Percentiles rank a stretch among this genome's conserved stretches.
Conservation (phyloP, 2,113 vertebrate species). For the Haplochromis vanheusdeni region DNA sequence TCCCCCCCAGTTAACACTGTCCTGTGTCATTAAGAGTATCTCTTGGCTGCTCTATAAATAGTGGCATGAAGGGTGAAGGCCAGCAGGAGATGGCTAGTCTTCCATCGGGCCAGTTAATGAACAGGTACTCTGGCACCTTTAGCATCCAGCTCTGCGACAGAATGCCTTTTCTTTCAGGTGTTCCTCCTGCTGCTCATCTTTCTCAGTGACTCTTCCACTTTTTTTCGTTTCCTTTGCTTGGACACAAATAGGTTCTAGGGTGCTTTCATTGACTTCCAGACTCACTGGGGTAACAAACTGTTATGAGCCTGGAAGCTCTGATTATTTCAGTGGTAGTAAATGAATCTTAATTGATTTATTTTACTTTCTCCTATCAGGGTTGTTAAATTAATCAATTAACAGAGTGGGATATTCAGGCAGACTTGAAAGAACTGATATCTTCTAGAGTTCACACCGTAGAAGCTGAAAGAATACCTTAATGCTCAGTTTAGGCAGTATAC, state of each 20-base stretch:
- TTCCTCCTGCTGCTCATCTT: constrained; percentile 7
- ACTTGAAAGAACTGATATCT: background rate
- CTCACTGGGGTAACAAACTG: background rate
- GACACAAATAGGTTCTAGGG: background rate
- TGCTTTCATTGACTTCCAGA: background rate
- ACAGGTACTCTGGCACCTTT: constrained; percentile 62
- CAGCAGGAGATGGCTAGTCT: constrained; percentile 62
- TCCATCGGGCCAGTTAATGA: constrained; percentile 66
- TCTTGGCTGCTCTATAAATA: constrained; percentile 72
- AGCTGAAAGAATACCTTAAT: background rate
- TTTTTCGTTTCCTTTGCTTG: background rate
- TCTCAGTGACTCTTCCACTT: background rate
- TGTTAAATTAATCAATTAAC: background rate
- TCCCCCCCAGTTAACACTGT: background rate
- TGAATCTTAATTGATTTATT: background rate
- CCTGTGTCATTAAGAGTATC: constrained; percentile 63
- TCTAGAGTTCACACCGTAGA: background rate
- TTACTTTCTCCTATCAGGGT: background rate
- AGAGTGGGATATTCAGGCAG: background rate
- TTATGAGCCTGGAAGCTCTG: background rate
- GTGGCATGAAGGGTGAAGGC: constrained; percentile 57
- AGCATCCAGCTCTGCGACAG: constrained; percentile 43
- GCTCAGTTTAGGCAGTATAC: background rate
- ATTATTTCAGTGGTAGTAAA: background rate
- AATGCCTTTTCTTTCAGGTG: constrained; percentile 43